A percentile compares a stretch with the other conserved stretches of the same genome.
phyloP scores from a whole-genome alignment of 2,113 vertebrate species.

The Tychaedon coryphoeus region DNA sequence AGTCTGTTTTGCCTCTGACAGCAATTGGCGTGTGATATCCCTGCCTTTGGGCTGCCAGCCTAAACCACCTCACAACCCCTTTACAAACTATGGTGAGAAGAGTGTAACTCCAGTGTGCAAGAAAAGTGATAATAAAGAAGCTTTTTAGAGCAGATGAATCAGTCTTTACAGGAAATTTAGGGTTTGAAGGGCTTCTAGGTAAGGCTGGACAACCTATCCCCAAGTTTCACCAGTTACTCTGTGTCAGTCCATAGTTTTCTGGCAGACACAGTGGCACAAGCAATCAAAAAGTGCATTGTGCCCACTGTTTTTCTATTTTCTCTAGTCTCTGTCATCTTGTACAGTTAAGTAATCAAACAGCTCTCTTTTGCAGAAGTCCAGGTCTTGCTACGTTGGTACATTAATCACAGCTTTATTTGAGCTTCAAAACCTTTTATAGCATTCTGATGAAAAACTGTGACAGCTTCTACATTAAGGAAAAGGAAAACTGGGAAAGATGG shows the following conservation, averaged over 20 bases:
- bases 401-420: neutral
- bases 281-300: neutral
- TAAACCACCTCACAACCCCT: neutral
- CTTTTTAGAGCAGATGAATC: neutral
- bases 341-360: neutral
- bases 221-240: neutral
- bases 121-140: neutral
- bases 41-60: neutral
- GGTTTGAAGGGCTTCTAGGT: neutral
- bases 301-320: neutral
- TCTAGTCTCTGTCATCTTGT: neutral
- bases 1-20: neutral
- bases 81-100: neutral
- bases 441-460: neutral
- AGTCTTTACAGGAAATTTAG: neutral
- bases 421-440: neutral
- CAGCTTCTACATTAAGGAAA: neutral
- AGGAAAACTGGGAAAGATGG: neutral
- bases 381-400: fast-evolving
- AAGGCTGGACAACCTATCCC: neutral
- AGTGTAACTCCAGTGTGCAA: neutral
- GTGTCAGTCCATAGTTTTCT: neutral
- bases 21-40: neutral
- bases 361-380: neutral
- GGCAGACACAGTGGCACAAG: neutral